Percentiles rank a stretch among this genome's conserved stretches.
phyloP scores from a whole-genome alignment of 2,888 invertebrate genomes.

The Aspidiotus destructor region DNA sequence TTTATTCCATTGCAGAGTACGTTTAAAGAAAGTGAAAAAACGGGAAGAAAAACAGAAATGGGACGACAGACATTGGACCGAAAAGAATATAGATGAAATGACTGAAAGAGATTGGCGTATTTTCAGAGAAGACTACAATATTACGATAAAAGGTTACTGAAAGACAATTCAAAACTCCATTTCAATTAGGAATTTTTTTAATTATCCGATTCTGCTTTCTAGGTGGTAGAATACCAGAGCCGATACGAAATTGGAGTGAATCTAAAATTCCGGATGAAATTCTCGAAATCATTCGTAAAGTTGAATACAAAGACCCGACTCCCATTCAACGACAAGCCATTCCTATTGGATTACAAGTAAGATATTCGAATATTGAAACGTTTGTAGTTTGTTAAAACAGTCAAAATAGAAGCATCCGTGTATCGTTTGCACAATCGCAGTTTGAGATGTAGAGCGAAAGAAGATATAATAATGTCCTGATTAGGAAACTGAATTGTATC shows the following conservation, averaged over 20 bases:
- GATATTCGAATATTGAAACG: no score
- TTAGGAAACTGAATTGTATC: no score
- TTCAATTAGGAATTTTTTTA: neutral
- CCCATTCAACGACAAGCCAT: constrained; percentile 99
- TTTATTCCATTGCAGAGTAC: constrained; percentile 44
- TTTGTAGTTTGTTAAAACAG: no score
- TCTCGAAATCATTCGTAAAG: constrained; percentile 83
- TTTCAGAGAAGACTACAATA: constrained; percentile 97
- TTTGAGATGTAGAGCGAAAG: no score
- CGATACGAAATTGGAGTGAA: constrained; percentile 91
- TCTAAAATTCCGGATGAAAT: constrained; percentile 81
- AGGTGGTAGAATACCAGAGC: constrained; percentile 91
- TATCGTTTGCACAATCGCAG: no score
- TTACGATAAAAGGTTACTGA: constrained; percentile 73
- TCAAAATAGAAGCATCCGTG: no score
- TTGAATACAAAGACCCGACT: constrained; percentile 96
- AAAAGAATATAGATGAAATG: constrained; percentile 90
- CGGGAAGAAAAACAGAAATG: constrained; percentile 97
- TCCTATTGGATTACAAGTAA: constrained; percentile 68
- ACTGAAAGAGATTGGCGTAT: constrained; percentile 99
- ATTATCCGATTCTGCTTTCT: constrained; percentile 38
- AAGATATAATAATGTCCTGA: no score
- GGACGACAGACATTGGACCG: constrained; percentile 99
- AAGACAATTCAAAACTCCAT: neutral
- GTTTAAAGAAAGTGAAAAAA: constrained; percentile 82